phyloP scores from a whole-genome alignment of 2,113 vertebrate genomes.

The Butorides virescens region DNA sequence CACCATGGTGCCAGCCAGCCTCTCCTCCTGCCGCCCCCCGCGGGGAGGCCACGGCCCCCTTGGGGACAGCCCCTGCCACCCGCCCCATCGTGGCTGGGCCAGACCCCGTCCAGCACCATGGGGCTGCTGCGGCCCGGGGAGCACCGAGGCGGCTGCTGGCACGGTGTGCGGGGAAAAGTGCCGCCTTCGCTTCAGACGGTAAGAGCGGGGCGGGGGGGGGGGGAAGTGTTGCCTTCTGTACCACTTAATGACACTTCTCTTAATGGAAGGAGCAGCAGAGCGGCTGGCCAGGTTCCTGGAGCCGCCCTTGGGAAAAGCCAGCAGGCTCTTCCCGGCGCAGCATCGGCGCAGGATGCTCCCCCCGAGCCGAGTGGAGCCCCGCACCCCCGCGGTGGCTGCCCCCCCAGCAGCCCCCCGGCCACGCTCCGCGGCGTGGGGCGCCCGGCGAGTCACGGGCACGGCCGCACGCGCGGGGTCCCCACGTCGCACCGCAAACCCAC shows the following conservation, averaged over 20 bases:
- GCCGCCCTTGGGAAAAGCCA: neutral
- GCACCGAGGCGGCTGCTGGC: neutral
- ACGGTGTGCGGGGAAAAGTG: neutral
- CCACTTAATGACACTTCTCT: neutral
- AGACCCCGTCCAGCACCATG: rapidly evolving
- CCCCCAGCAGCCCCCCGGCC: neutral
- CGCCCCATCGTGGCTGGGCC: rapidly evolving
- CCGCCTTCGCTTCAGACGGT: neutral
- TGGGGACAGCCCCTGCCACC: rapidly evolving
- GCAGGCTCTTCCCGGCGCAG: neutral
- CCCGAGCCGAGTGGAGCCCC: neutral
- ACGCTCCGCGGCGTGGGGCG: neutral
- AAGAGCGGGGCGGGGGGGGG: neutral
- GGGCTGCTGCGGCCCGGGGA: neutral
- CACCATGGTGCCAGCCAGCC: rapidly evolving
- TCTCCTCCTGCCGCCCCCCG: rapidly evolving
- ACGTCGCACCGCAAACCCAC: rapidly evolving
- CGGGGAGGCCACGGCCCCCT: rapidly evolving
- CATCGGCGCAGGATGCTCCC: rapidly evolving
- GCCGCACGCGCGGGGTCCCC: neutral
- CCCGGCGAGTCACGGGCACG: rapidly evolving
- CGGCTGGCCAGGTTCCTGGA: slow-evolving; percentile 9
- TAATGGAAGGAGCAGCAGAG: slow-evolving; percentile 11
- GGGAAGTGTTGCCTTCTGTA: neutral
- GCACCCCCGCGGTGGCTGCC: neutral